Evolutionary conservation across 2,113 vertebrate genomes (phyloP).

Genomic region (Eleginops maclovinus): DNA sequence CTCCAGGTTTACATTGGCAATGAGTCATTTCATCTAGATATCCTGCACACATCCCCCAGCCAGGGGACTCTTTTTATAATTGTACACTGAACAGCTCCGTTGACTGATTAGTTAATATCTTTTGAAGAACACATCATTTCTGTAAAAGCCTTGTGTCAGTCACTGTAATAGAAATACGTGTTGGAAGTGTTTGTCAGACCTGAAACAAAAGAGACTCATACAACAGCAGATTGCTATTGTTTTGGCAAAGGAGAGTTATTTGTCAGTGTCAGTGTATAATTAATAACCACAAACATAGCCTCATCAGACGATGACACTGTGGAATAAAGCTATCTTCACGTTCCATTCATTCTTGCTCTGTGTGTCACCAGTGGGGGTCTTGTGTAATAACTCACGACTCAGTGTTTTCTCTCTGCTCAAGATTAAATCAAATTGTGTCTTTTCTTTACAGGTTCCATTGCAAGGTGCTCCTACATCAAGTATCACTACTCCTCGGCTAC

Average conservation of each 20-base stretch:
- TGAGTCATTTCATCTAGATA: conserved; percentile 23
- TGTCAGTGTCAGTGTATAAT: conserved; percentile 7
- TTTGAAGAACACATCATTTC: conserved; percentile 17
- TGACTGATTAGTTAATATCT: conserved; percentile 52
- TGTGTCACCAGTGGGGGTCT: neutral
- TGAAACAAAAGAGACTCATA: conserved; percentile 12
- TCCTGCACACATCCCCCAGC: conserved; percentile 22
- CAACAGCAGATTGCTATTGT: conserved; percentile 32
- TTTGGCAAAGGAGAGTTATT: conserved; percentile 25
- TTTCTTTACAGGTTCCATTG: conserved; percentile 83
- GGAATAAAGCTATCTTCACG: conserved; percentile 25
- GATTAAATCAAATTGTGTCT: neutral
- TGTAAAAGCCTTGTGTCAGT: conserved; percentile 30
- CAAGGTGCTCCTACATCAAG: conserved; percentile 95
- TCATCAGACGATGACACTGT: neutral
- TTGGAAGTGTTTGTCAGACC: conserved; percentile 6
- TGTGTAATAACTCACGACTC: conserved; percentile 20
- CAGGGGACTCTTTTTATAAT: conserved; percentile 30
- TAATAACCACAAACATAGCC: conserved; percentile 9
- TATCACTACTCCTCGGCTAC: conserved; percentile 98
- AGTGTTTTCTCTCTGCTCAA: neutral
- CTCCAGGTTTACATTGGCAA: neutral
- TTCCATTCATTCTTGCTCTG: neutral
- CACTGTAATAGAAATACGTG: conserved; percentile 20
- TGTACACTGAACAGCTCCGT: conserved; percentile 18